These are phyloP conservation scores for Neoscelio sp. DNA, from an alignment of 2,888 invertebrate genomes.

Conservation along the genomic window DNA sequence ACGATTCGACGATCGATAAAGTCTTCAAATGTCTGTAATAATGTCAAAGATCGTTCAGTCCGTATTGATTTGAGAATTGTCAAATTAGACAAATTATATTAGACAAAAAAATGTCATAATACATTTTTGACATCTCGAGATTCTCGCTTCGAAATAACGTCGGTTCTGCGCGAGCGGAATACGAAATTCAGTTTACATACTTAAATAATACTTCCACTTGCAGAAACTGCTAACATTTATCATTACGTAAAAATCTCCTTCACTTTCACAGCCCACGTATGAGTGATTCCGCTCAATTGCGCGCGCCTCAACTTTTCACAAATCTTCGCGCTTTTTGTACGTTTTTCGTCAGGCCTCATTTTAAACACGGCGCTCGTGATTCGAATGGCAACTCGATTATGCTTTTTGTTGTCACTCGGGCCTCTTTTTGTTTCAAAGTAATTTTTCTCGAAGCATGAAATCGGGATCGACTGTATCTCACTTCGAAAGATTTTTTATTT, in stretches of 20 bases:
- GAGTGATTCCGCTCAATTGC: slow-evolving; percentile 26
- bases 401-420: too few species aligned
- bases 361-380: background rate
- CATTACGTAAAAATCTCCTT: slow-evolving; percentile 49
- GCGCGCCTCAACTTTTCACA: slow-evolving; percentile 19
- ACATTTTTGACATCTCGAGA: background rate
- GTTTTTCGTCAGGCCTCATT: background rate
- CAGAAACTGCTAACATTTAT: slow-evolving; percentile 30
- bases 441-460: too few species aligned
- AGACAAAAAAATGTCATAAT: background rate
- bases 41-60: too few species aligned
- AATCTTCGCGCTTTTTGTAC: slow-evolving; percentile 17
- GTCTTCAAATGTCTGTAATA: too few species aligned
- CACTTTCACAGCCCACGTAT: slow-evolving; percentile 44
- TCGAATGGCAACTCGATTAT: background rate
- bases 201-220: slow-evolving; percentile 24
- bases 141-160: slow-evolving; percentile 21
- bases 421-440: too few species aligned
- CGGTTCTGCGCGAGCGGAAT: slow-evolving; percentile 24
- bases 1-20: too few species aligned
- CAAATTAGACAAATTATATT: too few species aligned
- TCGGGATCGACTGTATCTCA: too few species aligned
- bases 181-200: slow-evolving; percentile 43
- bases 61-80: too few species aligned
- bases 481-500: too few species aligned